phyloP scores from a whole-genome alignment of 30 jellyfish, hydroid and myxozoan species.

The Catostylus mosaicus region DNA sequence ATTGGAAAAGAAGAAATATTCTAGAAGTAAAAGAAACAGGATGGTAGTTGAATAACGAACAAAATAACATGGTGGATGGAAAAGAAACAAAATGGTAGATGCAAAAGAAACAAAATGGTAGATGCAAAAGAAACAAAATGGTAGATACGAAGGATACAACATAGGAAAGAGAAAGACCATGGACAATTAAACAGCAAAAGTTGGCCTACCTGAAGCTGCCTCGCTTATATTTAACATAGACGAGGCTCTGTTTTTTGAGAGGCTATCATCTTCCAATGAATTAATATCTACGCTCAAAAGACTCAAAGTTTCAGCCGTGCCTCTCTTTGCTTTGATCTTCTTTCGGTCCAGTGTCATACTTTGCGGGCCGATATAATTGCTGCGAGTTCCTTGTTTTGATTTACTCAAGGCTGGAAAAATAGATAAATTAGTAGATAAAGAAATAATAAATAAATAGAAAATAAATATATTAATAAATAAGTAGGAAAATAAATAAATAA shows the following conservation, averaged over 20 bases:
- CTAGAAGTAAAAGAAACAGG: too few relatives aligned
- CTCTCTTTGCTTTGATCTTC: slow-evolving; percentile 26
- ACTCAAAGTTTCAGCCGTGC: slow-evolving; percentile 70
- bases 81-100: too few relatives aligned
- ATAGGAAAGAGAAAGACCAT: too few relatives aligned
- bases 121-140: too few relatives aligned
- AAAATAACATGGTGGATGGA: too few relatives aligned
- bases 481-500: neutral
- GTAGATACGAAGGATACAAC: too few relatives aligned
- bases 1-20: too few relatives aligned
- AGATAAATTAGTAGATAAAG: neutral
- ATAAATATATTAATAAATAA: too few relatives aligned
- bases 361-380: slow-evolving; percentile 55
- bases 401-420: slow-evolving; percentile 71
- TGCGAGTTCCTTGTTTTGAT: slow-evolving; percentile 64
- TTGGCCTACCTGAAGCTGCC: slow-evolving; percentile 66
- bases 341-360: slow-evolving; percentile 66
- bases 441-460: too few relatives aligned
- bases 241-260: slow-evolving; percentile 77
- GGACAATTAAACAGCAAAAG: neutral
- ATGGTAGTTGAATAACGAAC: too few relatives aligned
- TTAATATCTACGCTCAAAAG: slow-evolving; percentile 61
- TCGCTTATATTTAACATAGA: slow-evolving; percentile 89
- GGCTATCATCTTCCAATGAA: slow-evolving; percentile 33
- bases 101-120: too few relatives aligned